phyloP scores from a whole-genome alignment of 2,797 vertebrate genomes.

The Glyptemys insculpta region DNA sequence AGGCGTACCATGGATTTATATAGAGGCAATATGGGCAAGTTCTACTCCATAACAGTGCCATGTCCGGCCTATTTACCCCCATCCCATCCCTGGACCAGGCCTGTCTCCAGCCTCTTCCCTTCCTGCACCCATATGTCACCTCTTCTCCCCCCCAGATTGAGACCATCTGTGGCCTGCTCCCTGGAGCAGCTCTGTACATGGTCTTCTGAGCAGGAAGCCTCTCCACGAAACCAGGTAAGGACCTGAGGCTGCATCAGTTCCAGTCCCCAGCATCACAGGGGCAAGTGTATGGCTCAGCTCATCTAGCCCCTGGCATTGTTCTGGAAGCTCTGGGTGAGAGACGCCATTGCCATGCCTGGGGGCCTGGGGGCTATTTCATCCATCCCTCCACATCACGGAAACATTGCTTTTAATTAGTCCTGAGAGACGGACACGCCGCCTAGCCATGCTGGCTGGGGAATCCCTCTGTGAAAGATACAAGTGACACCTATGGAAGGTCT shows the following conservation, averaged over 20 bases:
- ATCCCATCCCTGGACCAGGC: neutral
- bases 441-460: neutral
- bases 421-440: neutral
- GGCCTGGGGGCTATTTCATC: neutral
- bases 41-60: neutral
- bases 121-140: neutral
- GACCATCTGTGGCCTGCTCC: neutral
- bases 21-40: neutral
- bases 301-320: neutral
- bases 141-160: neutral
- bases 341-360: neutral
- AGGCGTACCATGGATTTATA: too few relatives aligned
- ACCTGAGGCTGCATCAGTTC: neutral
- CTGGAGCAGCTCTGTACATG: neutral
- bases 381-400: neutral
- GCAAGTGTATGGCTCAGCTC: neutral
- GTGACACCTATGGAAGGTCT: neutral
- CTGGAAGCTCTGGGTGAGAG: neutral
- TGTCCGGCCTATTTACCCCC: neutral
- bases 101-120: neutral
- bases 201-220: neutral
- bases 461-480: neutral
- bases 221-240: neutral
- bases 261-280: neutral
- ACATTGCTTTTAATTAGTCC: neutral